phyloP scores from a whole-genome alignment of 2,113 vertebrate species.

The Stercorarius parasiticus region DNA sequence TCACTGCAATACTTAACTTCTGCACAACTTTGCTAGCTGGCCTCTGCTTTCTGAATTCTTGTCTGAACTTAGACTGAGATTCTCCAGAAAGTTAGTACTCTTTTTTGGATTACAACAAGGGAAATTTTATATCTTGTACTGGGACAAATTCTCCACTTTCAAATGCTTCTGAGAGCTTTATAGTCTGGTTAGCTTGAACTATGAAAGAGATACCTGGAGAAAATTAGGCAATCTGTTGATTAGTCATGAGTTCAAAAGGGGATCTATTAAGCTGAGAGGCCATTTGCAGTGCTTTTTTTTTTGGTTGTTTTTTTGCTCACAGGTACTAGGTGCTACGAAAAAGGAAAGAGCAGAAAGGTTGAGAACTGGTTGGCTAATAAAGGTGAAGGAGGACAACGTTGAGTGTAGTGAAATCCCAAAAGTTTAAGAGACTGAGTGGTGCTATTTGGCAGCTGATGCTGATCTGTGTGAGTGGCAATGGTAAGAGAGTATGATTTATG shows the following conservation, averaged over 20 bases:
- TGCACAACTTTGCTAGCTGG: not conserved
- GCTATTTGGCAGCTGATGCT: not conserved
- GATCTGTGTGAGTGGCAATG: not conserved
- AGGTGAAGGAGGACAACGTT: not conserved
- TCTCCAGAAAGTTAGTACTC: not conserved
- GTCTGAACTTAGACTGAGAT: not conserved
- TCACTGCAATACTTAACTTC: not conserved
- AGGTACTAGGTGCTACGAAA: not conserved
- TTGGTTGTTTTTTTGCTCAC: not conserved
- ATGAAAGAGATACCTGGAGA: not conserved
- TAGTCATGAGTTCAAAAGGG: not conserved
- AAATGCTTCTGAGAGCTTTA: not conserved
- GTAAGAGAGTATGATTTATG: not conserved
- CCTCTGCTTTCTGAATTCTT: not conserved
- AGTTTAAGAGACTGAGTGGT: not conserved
- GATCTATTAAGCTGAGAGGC: not conserved
- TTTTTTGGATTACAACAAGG: not conserved
- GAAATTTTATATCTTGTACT: not conserved
- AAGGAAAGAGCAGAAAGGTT: not conserved
- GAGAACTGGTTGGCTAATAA: not conserved
- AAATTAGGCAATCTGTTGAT: not conserved
- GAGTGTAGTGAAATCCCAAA: not conserved
- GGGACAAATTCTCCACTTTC: not conserved
- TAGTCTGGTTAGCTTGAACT: not conserved
- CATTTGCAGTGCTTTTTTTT: fast-evolving